Evolutionary conservation across 2,797 vertebrate species (phyloP), one percentile per base, ranked within the genome.

Genomic region (Danio kyathit): DNA sequence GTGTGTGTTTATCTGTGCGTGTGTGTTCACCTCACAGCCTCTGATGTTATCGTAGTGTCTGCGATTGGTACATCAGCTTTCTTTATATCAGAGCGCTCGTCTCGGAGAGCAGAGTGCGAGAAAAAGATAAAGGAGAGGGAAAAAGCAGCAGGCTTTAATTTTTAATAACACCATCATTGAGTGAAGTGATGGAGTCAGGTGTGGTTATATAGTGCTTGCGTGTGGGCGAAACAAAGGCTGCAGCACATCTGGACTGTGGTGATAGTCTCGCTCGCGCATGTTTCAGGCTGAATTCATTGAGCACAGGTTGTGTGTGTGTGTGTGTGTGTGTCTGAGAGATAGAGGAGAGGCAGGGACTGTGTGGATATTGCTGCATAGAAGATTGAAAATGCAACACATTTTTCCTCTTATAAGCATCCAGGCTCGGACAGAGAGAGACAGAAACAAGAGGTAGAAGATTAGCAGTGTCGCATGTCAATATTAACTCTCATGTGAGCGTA

Each of bases 161-260:
- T 88, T 87, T 87, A 88, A 87, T 89, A 86, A 87, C 78, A 72
- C 73, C 63, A 7, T 79, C 82, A 71, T 81, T 84, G 44, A 83
- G 66, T 81, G 7, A 57, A 81, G 51, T 60, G 82, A 83, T 87
- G 88, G 86, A 88, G 88, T 86, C 87, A 87, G 88, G 70, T 41
- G 16, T 74, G 41, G 46, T 73, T 54, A 56, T 76, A 57, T 78
- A 54, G 75, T 71, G 71, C 17, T 7, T 59, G 44, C 11, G 60
- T 13, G 65, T 16, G 16, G 61, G 43, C 44, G 40, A 56, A 65
- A 74, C 67, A 82, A 83, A 92, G 88, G 70, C 79, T 82, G 86
- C 88, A 87, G 86, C 93, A 94, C 94, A 94, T 93, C 93, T 94
- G 94, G 92, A 91, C 92, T 82, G 82, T 57, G 78, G 88, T 85